Percentiles rank a stretch among this genome's conserved stretches.
phyloP scores from a whole-genome alignment of 2,113 vertebrate species.

The Todiramphus saurophagus region DNA sequence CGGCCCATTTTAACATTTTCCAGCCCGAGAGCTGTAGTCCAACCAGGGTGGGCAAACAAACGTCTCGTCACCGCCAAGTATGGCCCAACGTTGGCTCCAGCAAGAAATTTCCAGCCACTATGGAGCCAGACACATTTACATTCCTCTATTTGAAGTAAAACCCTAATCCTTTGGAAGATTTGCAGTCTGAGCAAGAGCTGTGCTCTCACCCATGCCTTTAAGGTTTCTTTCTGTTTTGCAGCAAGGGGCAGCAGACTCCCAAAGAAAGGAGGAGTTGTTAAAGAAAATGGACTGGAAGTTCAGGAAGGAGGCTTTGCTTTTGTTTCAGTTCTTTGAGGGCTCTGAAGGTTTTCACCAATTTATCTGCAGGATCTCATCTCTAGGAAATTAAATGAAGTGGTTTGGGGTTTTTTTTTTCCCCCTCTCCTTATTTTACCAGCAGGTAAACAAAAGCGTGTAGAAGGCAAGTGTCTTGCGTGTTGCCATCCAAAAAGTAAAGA shows the following conservation, averaged over 20 bases:
- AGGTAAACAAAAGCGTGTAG: neutral
- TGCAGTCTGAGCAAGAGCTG: constrained; percentile 56
- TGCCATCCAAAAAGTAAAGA: neutral
- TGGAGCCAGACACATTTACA: constrained; percentile 75
- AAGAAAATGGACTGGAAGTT: neutral
- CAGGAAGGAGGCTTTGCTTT: neutral
- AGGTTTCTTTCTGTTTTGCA: constrained; percentile 24
- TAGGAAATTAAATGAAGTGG: neutral
- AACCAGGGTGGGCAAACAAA: constrained; percentile 60
- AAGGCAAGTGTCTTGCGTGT: neutral
- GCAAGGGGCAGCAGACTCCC: neutral
- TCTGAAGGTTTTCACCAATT: neutral
- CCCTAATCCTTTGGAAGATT: constrained; percentile 66
- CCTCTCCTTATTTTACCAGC: neutral
- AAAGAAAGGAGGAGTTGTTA: neutral
- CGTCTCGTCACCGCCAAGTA: constrained; percentile 52
- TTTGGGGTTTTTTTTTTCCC: neutral
- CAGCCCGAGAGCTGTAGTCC: constrained; percentile 30
- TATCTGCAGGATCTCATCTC: neutral
- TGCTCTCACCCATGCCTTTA: constrained; percentile 27
- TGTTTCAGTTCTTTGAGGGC: neutral
- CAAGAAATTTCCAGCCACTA: constrained; percentile 67
- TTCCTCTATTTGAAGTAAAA: constrained; percentile 71
- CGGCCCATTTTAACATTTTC: constrained; percentile 54
- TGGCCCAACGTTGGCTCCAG: constrained; percentile 68